These are phyloP conservation scores for Cecropterus lyciades DNA, from an alignment of 1,140 invertebrate genomes.

Conservation along the genomic window DNA sequence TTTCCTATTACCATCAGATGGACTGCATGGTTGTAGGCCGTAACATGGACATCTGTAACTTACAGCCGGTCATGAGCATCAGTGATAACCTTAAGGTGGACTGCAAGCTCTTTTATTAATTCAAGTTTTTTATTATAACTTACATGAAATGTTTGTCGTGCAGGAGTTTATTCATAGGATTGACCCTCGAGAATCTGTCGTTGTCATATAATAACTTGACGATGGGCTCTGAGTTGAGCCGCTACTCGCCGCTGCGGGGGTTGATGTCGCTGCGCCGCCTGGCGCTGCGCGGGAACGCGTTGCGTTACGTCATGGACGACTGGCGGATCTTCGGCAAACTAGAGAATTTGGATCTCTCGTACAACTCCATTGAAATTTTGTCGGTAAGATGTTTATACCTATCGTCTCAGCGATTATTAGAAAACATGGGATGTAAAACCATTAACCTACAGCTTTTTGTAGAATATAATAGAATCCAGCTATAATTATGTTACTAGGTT, in stretches of 20 bases:
- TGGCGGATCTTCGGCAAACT: conserved; percentile 43
- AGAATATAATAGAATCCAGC: too few species aligned
- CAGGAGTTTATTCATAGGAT: conserved; percentile 44
- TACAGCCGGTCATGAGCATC: too few species aligned
- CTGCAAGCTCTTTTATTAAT: too few species aligned
- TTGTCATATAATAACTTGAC: conserved; percentile 45
- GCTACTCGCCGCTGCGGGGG: conserved; percentile 12
- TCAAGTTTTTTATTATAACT: background rate
- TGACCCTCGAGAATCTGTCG: conserved; percentile 40
- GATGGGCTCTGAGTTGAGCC: conserved; percentile 4
- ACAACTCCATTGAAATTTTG: conserved; percentile 37
- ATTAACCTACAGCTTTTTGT: too few species aligned
- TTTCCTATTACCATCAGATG: too few species aligned
- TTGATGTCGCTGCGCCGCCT: conserved; percentile 41
- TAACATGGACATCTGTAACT: too few species aligned
- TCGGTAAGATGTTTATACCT: conserved; percentile 30
- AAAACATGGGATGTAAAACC: too few species aligned
- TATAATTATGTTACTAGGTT: too few species aligned
- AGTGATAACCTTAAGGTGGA: too few species aligned
- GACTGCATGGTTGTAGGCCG: too few species aligned
- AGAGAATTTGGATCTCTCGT: conserved; percentile 40
- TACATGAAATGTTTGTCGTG: background rate
- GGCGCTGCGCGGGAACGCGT: conserved; percentile 47
- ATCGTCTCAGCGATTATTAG: too few species aligned
- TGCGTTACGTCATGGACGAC: conserved; percentile 47